phyloP scores from a whole-genome alignment of 1,140 invertebrate species.

The Parasteatoda tepidariorum region DNA sequence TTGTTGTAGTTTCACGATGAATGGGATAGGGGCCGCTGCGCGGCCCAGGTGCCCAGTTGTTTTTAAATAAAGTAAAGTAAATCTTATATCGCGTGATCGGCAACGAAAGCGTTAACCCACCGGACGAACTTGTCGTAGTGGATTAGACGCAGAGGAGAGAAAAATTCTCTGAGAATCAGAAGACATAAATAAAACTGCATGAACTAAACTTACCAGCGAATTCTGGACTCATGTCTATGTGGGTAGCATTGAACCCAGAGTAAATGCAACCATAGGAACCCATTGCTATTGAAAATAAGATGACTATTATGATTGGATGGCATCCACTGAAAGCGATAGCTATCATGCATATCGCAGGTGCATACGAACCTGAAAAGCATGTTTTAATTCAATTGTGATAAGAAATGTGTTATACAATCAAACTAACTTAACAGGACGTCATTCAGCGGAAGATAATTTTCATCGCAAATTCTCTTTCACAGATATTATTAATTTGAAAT shows the following conservation, averaged over 20 bases:
- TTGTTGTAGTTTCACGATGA: too few relatives aligned
- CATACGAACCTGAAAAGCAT: conserved; percentile 45
- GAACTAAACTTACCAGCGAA: conserved; percentile 50
- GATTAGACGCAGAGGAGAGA: too few relatives aligned
- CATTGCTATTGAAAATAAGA: conserved; percentile 42
- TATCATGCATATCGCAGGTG: conserved; percentile 48
- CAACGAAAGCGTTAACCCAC: too few relatives aligned
- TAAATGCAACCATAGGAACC: conserved; percentile 47
- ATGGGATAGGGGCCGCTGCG: too few relatives aligned
- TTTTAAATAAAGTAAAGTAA: too few relatives aligned
- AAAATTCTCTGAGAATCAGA: too few relatives aligned
- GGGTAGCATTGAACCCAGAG: conserved; percentile 54
- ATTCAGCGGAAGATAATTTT: neutral
- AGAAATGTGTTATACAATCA: neutral
- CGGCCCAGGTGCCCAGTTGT: too few relatives aligned
- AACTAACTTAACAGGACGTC: neutral
- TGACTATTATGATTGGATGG: neutral
- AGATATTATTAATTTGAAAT: too few relatives aligned
- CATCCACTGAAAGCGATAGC: conserved; percentile 36
- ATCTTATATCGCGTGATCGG: too few relatives aligned
- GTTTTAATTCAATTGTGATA: neutral
- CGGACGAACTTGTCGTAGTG: too few relatives aligned
- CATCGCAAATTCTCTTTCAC: neutral
- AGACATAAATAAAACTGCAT: too few relatives aligned
- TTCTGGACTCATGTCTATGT: conserved; percentile 62